Evolutionary conservation across 2,888 invertebrate genomes (phyloP), one percentile per base, ranked within the genome.

Genomic region (Luperina nickerlii): DNA sequence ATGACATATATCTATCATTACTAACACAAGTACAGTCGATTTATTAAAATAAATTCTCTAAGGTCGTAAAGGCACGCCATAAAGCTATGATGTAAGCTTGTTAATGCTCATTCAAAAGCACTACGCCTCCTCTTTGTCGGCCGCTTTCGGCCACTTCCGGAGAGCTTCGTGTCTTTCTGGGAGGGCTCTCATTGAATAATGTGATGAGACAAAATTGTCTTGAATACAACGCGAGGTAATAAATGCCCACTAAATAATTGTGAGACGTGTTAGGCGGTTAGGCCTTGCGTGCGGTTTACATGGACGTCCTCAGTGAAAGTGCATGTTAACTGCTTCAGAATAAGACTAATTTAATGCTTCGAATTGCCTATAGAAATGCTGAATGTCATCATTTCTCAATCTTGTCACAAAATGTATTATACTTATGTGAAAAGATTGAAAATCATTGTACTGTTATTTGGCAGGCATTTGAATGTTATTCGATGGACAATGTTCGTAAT

Each of bases 201-300:
- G 92, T 88, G 92, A 93, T 92, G 94, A 92, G 92, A 93, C 94
- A 91, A 93, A 94, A 93, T 93, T 92, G 93, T 93, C 92, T 91
- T 91, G 91, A 92, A 93, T 92, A 92, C 91, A 91, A 92, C 90
- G 89, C 90, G 88, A 85, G 87, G 90, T 92, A 91, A 94, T 93
- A 93, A 94, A 93, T 93, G 93, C 90, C 90, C 91, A 91, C 92
- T 91, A 92, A 94, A 92, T 92, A 90, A 91, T 92, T 93, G 91
- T 91, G 88, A 89, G 89, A 90, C 86, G 86, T 86, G 89, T 86
- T 83, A 78, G 82, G 67, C 76, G 8, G 89, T 86, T 83, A 78
- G 82, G 67, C 76, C 9, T 72, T 66, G 74, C 45, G 54, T 51
- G 62, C 70, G 88, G 90, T 85, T 93, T 90, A 92, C 90, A 92